Conservation (phyloP, 2,113 vertebrate genomes). For the Hiodon tergisus region DNA sequence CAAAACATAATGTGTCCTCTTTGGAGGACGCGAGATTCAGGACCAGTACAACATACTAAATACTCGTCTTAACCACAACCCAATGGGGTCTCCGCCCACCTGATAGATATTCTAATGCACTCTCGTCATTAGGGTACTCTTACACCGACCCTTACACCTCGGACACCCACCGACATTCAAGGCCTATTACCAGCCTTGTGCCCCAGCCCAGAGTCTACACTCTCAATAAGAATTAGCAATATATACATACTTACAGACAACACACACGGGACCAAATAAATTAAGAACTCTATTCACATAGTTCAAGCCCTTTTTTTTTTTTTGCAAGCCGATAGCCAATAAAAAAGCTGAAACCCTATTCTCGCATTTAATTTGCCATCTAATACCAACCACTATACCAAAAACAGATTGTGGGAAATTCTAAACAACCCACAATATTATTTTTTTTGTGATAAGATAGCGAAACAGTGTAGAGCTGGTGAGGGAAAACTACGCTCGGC, state of each 20-base stretch:
- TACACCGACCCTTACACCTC: background rate
- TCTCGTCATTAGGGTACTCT: background rate
- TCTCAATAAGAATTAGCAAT: constrained; percentile 21
- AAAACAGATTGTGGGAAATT: background rate
- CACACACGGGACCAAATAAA: constrained; percentile 23
- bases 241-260: constrained; percentile 60
- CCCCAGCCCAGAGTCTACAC: constrained; percentile 6
- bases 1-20: background rate
- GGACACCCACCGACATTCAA: background rate
- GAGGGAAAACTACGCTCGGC: background rate
- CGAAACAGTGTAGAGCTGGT: background rate
- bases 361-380: background rate
- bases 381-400: background rate
- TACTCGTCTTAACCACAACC: background rate
- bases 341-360: background rate
- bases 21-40: background rate
- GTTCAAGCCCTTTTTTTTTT: background rate
- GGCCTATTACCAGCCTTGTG: background rate
- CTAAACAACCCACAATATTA: background rate
- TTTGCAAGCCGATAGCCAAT: no score
- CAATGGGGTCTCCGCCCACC: background rate
- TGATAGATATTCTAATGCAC: background rate
- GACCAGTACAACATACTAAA: no score
- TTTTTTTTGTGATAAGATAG: background rate
- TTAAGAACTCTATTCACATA: background rate